Percentiles rank a stretch among this genome's conserved stretches.
phyloP scores from a whole-genome alignment of 2,888 invertebrate species.

The Nemotelus nigrinus region DNA sequence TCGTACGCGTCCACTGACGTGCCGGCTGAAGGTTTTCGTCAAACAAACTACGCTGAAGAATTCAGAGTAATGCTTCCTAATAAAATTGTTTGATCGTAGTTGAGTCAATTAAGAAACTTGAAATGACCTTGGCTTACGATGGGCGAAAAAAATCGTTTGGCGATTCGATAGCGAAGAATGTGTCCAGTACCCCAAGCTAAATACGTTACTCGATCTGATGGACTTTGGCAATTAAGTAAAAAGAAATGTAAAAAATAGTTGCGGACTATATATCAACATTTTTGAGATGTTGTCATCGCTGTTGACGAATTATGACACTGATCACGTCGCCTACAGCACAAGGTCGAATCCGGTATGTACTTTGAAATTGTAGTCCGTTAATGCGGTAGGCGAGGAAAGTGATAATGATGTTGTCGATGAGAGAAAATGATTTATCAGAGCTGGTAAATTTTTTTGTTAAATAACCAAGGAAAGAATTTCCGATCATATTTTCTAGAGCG shows the following conservation, averaged over 20 bases:
- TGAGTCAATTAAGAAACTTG: slow-evolving; percentile 17
- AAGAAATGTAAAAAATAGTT: neutral
- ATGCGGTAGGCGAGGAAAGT: no score
- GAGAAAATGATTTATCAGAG: no score
- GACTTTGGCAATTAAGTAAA: slow-evolving; percentile 21
- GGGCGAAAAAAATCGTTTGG: neutral
- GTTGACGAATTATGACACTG: slow-evolving; percentile 10
- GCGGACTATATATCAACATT: neutral
- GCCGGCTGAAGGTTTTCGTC: slow-evolving; percentile 26
- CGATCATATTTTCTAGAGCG: no score
- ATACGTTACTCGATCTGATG: slow-evolving; percentile 4
- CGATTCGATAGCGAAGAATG: slow-evolving; percentile 9
- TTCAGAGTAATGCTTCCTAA: slow-evolving; percentile 32
- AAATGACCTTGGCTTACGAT: slow-evolving; percentile 18
- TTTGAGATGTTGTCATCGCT: slow-evolving; percentile 6
- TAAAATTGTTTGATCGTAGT: neutral
- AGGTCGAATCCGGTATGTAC: neutral
- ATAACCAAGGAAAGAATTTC: no score
- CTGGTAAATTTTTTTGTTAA: no score
- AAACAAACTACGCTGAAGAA: slow-evolving; percentile 22
- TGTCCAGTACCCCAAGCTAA: slow-evolving; percentile 13
- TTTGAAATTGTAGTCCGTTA: neutral
- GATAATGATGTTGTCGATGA: no score
- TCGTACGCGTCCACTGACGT: neutral
- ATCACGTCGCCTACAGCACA: slow-evolving; percentile 3